These are phyloP conservation scores for Athrips mouffetella DNA, from an alignment of 2,888 invertebrate genomes.

Conservation along the genomic window DNA sequence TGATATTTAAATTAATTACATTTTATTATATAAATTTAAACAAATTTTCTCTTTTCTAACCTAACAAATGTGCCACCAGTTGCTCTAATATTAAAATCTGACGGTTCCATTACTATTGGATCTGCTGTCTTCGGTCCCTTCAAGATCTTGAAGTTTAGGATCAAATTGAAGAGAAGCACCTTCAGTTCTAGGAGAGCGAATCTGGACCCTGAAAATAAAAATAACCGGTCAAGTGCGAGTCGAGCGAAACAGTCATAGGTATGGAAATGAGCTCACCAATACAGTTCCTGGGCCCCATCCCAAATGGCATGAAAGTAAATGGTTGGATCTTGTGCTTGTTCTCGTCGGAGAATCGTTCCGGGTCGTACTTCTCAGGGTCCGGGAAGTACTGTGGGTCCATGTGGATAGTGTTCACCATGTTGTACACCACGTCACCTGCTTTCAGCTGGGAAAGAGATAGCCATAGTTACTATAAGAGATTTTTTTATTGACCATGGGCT, in stretches of 20 bases:
- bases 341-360: conserved; percentile 62
- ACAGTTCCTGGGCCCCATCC: conserved; percentile 73
- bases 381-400: conserved; percentile 43
- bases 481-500: too few species aligned
- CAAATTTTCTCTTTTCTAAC: too few species aligned
- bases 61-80: conserved; percentile 48
- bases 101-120: conserved; percentile 45
- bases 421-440: conserved; percentile 42
- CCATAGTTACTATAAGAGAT: too few species aligned
- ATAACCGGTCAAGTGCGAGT: neutral
- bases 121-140: conserved; percentile 53
- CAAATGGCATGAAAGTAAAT: conserved; percentile 73
- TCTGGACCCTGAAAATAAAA: conserved; percentile 41
- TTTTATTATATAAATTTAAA: too few species aligned
- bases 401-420: conserved; percentile 45
- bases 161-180: conserved; percentile 46
- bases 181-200: conserved; percentile 63
- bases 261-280: too few species aligned
- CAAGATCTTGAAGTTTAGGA: conserved; percentile 50
- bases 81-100: conserved; percentile 41
- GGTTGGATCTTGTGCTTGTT: conserved; percentile 60
- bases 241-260: too few species aligned
- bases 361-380: conserved; percentile 50
- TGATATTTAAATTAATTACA: too few species aligned
- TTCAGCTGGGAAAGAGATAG: conserved; percentile 32